Evolutionary conservation across 2,888 invertebrate genomes (phyloP).

Genomic region (Serripes groenlandicus): DNA sequence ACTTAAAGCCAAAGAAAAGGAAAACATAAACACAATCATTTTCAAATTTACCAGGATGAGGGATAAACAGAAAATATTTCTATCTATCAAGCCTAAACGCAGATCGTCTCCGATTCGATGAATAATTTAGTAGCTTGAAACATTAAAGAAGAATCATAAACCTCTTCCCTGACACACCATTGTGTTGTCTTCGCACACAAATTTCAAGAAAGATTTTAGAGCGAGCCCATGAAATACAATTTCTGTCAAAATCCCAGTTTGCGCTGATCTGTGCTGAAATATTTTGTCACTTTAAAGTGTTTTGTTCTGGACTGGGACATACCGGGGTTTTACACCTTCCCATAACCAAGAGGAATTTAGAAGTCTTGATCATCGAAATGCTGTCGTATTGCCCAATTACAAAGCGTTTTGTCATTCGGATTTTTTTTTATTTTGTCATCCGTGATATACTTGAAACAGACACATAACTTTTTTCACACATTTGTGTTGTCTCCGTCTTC

Average conservation of each 20-base stretch:
- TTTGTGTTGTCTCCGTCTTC: no score
- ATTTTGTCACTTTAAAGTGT: constrained; percentile 21
- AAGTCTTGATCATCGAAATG: constrained; percentile 3
- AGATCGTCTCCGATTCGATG: constrained; percentile 22
- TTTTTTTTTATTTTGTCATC: no score
- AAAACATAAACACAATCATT: no score
- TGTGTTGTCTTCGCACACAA: constrained; percentile 31
- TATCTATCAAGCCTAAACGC: constrained; percentile 29
- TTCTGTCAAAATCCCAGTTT: constrained; percentile 34
- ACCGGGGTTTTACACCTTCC: constrained; percentile 17
- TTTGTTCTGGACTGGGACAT: constrained; percentile 3
- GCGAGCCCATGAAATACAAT: constrained; percentile 45
- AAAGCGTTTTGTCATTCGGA: no score
- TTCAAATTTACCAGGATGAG: no score
- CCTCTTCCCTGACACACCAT: constrained; percentile 37
- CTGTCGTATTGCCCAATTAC: constrained; percentile 6
- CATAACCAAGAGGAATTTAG: constrained; percentile 7
- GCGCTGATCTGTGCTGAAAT: constrained; percentile 11
- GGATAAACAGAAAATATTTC: not conserved
- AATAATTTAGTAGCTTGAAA: constrained; percentile 28
- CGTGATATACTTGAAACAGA: no score
- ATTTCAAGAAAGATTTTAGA: constrained; percentile 51
- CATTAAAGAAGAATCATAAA: constrained; percentile 52
- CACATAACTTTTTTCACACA: no score
- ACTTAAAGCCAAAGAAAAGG: no score